phyloP scores from a whole-genome alignment of 1,140 invertebrate genomes.

The Drosophila sp. region DNA sequence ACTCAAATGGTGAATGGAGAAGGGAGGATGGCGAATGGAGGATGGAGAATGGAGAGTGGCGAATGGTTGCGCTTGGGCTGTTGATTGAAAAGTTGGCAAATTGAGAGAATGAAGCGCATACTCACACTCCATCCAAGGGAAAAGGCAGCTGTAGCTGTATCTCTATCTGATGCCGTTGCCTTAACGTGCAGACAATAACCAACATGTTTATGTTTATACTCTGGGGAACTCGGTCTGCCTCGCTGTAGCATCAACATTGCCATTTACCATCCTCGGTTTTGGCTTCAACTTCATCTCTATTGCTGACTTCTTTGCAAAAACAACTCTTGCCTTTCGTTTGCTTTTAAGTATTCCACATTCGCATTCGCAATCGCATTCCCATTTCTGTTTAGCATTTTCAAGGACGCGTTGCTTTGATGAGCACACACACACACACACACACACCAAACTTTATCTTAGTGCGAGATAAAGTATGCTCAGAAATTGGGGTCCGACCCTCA shows the following conservation, averaged over 20 bases:
- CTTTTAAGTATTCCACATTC: conserved; percentile 41
- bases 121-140: not conserved
- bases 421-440: not conserved
- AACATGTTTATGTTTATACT: conserved; percentile 59
- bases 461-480: conserved; percentile 2
- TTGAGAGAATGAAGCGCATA: conserved; percentile 13
- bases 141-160: conserved; percentile 11
- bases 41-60: not conserved
- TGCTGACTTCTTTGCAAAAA: conserved; percentile 7
- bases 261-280: not conserved
- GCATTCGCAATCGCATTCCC: conserved; percentile 32
- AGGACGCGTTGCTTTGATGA: conserved; percentile 53
- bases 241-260: not conserved
- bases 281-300: conserved; percentile 1
- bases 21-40: not conserved
- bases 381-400: conserved; percentile 55
- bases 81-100: conserved; percentile 56
- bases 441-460: conserved; percentile 4
- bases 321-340: conserved; percentile 32
- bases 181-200: conserved; percentile 57
- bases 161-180: conserved; percentile 15
- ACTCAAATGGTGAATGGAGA: conserved; percentile 3
- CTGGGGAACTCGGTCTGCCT: conserved; percentile 42
- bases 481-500: conserved; percentile 26
- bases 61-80: conserved; percentile 18